Evolutionary conservation across 2,797 vertebrate genomes (phyloP).

Genomic region (Glossophaga mutica): DNA sequence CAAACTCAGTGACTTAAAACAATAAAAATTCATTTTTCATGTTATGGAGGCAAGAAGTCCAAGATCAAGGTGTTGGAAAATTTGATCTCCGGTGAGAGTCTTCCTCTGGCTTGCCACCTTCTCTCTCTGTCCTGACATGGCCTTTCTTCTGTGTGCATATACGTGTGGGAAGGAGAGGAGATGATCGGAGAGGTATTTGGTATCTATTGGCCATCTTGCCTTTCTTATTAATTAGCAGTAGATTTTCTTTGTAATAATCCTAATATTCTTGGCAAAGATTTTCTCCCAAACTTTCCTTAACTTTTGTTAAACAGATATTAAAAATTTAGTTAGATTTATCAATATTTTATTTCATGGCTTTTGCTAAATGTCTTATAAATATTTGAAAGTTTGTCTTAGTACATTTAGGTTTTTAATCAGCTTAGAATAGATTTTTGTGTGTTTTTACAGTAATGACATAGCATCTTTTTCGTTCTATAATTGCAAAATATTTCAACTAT

Average conservation of each 20-base stretch:
- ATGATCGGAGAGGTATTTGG: no score
- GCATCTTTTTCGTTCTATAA: background rate
- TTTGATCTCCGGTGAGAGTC: no score
- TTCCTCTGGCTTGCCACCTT: no score
- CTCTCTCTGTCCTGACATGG: no score
- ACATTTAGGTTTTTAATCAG: background rate
- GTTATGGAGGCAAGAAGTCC: no score
- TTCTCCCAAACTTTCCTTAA: background rate
- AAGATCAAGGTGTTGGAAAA: no score
- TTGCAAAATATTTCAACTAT: background rate
- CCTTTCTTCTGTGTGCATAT: no score
- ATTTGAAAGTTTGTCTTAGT: background rate
- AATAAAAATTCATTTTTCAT: no score
- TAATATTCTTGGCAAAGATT: background rate
- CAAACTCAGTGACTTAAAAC: no score
- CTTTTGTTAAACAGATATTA: background rate
- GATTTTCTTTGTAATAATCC: background rate
- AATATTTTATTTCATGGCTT: background rate
- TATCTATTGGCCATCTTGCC: no score
- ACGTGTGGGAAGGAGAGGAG: no score
- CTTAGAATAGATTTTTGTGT: background rate
- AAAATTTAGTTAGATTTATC: background rate
- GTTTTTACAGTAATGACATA: background rate
- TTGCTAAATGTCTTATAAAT: background rate
- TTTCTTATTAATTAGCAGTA: background rate